phyloP scores from a whole-genome alignment of 1,140 invertebrate genomes.

The Calliopsis andreniformis region DNA sequence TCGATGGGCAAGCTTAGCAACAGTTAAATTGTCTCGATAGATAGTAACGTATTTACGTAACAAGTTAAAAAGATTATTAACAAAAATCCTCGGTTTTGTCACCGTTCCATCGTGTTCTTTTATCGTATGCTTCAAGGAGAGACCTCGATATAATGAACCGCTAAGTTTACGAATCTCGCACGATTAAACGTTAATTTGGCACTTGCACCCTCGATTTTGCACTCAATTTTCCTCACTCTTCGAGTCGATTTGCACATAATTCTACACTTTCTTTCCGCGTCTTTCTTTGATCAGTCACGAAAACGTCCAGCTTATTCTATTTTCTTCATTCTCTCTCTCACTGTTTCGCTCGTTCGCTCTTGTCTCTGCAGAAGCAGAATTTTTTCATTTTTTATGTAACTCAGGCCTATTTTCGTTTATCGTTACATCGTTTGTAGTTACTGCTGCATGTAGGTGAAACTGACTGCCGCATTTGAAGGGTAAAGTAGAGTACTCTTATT shows the following conservation, averaged over 20 bases:
- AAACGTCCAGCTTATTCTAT: background rate
- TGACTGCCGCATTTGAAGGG: constrained; percentile 1
- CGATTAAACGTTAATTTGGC: constrained; percentile 58
- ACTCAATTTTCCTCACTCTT: background rate
- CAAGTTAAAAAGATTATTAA: constrained; percentile 21
- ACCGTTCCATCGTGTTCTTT: background rate
- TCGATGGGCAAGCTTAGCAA: constrained; percentile 49
- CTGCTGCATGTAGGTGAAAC: background rate
- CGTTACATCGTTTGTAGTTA: constrained; percentile 57
- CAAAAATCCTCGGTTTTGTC: constrained; percentile 14
- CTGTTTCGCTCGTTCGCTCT: constrained; percentile 3
- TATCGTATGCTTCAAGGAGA: constrained; percentile 27
- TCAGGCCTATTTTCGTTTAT: constrained; percentile 69
- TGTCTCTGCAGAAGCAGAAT: background rate
- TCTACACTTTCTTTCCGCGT: background rate
- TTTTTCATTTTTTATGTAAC: constrained; percentile 41
- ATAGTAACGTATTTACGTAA: constrained; percentile 8
- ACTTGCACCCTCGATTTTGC: constrained; percentile 51
- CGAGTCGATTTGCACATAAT: constrained; percentile 13
- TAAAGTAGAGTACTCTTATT: too few species aligned
- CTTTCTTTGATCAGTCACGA: background rate
- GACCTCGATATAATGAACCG: constrained; percentile 25
- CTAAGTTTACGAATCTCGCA: constrained; percentile 34
- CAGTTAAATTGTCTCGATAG: constrained; percentile 16
- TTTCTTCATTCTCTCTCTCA: background rate